These are phyloP conservation scores for Stegastes partitus DNA, from an alignment of 2,113 vertebrate genomes.

Conservation along the genomic window DNA sequence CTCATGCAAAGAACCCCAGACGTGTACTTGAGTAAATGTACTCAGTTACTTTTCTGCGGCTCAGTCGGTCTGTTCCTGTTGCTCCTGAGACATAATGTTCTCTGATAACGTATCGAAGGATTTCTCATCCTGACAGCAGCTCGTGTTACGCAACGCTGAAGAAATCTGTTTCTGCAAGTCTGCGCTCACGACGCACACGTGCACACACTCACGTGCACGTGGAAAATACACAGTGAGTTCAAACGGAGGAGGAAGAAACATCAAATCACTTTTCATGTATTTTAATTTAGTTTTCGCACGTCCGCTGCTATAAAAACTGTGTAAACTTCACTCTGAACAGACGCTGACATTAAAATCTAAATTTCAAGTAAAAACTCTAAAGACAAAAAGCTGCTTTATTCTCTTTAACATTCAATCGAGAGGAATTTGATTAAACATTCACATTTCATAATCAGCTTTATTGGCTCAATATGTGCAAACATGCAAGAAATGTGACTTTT, in stretches of 20 bases:
- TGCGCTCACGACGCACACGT: not conserved
- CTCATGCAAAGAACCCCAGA: too few species aligned
- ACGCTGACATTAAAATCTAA: too few species aligned
- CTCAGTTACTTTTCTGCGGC: conserved; percentile 1
- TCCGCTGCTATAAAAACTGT: too few species aligned
- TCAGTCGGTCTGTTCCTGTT: conserved; percentile 44
- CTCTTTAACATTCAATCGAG: rapidly evolving
- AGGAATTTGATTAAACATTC: not conserved
- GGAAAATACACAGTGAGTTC: too few species aligned
- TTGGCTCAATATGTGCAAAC: too few species aligned
- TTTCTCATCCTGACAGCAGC: conserved; percentile 48
- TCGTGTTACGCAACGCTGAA: conserved; percentile 53
- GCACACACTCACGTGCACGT: not conserved
- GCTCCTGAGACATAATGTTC: conserved; percentile 31
- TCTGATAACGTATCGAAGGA: conserved; percentile 57
- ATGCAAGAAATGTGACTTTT: too few species aligned
- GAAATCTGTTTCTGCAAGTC: conserved; percentile 29
- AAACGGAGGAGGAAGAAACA: too few species aligned
- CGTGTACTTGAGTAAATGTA: too few species aligned
- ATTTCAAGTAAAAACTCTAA: not conserved
- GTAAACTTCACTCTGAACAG: too few species aligned
- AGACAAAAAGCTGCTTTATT: not conserved
- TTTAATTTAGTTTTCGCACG: too few species aligned
- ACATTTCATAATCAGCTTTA: not conserved
- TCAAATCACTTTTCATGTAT: too few species aligned